These are phyloP conservation scores for Spermophilus dauricus DNA, from an alignment of 2,113 vertebrate species.

Conservation along the genomic window DNA sequence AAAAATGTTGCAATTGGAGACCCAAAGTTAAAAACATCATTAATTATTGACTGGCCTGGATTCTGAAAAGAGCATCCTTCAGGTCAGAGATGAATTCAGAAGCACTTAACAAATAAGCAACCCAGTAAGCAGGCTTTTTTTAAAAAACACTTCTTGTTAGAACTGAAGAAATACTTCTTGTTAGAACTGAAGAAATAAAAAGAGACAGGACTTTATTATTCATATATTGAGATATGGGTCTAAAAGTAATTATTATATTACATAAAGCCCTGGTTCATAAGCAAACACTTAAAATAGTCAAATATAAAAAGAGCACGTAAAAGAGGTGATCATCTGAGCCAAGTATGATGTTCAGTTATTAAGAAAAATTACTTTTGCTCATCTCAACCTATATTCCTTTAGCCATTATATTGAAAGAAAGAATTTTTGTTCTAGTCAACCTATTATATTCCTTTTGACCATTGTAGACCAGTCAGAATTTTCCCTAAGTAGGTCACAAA, in stretches of 20 bases:
- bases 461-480: conserved; percentile 81
- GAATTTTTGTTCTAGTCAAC: conserved; percentile 75
- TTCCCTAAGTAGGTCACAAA: conserved; percentile 88
- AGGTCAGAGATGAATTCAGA: conserved; percentile 51
- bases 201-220: conserved; percentile 48
- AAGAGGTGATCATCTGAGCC: not conserved
- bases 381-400: conserved; percentile 80
- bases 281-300: conserved; percentile 60
- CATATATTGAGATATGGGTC: conserved; percentile 74
- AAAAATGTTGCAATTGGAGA: conserved; percentile 16
- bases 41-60: conserved; percentile 37
- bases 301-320: conserved; percentile 60
- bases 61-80: conserved; percentile 59
- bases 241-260: conserved; percentile 75
- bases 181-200: conserved; percentile 19
- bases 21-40: conserved; percentile 62
- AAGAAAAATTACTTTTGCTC: conserved; percentile 66
- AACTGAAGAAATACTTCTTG: conserved; percentile 55
- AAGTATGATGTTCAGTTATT: conserved; percentile 1
- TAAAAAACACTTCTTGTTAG: conserved; percentile 45
- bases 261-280: conserved; percentile 74
- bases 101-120: conserved; percentile 37
- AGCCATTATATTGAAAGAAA: conserved; percentile 67
- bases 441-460: conserved; percentile 79
- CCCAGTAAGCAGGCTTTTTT: conserved; percentile 43